Evolutionary conservation across 2,888 invertebrate genomes (phyloP), one percentile per base, ranked within the genome.

Genomic region (Oeneis ivallda): DNA sequence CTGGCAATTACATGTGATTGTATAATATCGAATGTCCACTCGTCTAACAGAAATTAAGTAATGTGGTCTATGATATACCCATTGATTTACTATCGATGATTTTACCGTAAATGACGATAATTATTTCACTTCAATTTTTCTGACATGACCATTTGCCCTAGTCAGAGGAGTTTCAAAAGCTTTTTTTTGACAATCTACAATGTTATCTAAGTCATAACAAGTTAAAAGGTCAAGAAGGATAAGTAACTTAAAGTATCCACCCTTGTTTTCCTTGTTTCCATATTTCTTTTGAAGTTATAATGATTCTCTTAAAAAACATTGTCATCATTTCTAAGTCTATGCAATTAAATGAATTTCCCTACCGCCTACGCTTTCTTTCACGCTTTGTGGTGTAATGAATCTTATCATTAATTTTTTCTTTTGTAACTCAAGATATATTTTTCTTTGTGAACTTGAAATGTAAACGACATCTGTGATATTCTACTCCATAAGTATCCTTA

Each of bases 311-410:
- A 9, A 47, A n/a, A 47, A 60, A 63, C 41, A 49, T 63, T 41
- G 6, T 58, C 62, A 62, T 67, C 41, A 49, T 50, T 49, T 56
- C 37, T 60, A 56, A 67, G 62, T 49, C 43, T 53, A 58, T 13
- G 58, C 58, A 54, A 62, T 67, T 58, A 54, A 67, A 58, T 64
- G 58, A 61, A 52, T 50, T 32, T 64, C 32, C 34, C 34, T 64
- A n/a, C 37, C 56, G 43, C 54, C 17, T 37, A 8, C 45, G 41
- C 43, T 66, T 53, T 45, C 17, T 58, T 52, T 52, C 60, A 34
- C 39, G 13, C 41, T 19, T 56, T 56, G 41, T 56, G 19, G 7
- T 37, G 11, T 56, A 26, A 41, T 19, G 39, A 54, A 17, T 56
- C 41, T 39, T 11, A 54, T 39, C 17, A 54, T 54, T 39, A 37